Conservation (phyloP, 2,113 vertebrate genomes). For the Eptesicus fuscus region DNA sequence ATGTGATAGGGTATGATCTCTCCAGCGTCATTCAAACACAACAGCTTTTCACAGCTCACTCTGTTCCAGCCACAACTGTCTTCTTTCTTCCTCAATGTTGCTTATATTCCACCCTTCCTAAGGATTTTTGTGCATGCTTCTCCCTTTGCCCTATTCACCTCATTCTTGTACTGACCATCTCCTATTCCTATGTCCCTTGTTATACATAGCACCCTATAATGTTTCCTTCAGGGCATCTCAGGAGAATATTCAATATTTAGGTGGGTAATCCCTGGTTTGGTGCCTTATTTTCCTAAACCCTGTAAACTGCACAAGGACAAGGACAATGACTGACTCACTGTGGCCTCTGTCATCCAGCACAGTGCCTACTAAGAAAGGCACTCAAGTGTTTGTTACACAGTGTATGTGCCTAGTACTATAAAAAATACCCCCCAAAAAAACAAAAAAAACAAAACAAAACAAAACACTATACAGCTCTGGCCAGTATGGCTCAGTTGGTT, state of each 20-base stretch:
- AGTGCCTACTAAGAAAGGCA: not conserved
- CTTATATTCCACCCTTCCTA: not conserved
- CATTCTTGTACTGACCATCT: not conserved
- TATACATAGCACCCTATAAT: not conserved
- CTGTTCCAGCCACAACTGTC: not conserved
- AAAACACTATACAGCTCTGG: not conserved
- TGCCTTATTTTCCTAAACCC: not conserved
- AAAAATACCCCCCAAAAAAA: not conserved
- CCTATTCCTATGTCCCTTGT: not conserved
- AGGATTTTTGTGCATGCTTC: not conserved
- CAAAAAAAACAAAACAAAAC: not conserved
- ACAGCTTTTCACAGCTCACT: not conserved
- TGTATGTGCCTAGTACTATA: not conserved
- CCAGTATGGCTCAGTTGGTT: no score
- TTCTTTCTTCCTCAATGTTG: not conserved
- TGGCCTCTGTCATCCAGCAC: not conserved
- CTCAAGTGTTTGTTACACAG: not conserved
- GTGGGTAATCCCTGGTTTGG: not conserved
- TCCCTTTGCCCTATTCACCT: not conserved
- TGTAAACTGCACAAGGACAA: not conserved
- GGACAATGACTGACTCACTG: not conserved
- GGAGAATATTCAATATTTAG: not conserved
- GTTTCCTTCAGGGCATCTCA: not conserved
- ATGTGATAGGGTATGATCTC: not conserved
- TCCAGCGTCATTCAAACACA: not conserved